Base-by-base conservation (phyloP, 2,888 invertebrate species). In the Caenorhabditis afra region DNA sequence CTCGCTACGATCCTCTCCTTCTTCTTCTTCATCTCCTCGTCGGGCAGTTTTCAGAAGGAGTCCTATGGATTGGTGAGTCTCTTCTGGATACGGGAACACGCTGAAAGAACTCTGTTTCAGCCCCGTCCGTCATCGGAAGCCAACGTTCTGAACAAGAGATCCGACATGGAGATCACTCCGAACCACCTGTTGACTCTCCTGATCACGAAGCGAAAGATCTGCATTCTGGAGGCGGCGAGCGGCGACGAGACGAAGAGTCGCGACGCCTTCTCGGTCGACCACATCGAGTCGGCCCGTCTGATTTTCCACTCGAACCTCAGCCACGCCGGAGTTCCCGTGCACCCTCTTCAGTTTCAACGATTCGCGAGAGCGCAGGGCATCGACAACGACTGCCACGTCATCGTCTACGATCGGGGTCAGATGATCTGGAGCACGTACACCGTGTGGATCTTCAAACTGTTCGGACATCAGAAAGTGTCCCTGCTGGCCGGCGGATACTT, bases 261-360 rank as follows among this genome's bases (percentile, higher is more conserved):
- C 35, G 81, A 73, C 3, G 53, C 67, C 0, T 86, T 75, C 55
- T 66, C 75, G 0, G 53, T 53, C 12, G 88, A 87, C 59, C 89
- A 89, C 77, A 83, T 89, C 39, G 86, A 89, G 49, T 80, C 82
- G 14, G 87, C 89, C 11, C 82, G 82, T 23, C 78, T 87, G 1
- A 81, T 89, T n/a, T 85, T 85, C 61, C 87, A 88, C 61, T 81
- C 86, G 11, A 88, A 87, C 52, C 74, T 89, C 20, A 85, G 85
- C 35, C 89, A 89, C 70, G 81, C 82, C 37, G 88, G 88, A 23
- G 88, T 89, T 29, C 89, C 89, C 29, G 89, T 89, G 5, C 89
- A 89, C 79, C 89, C 89, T 23, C 86, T 89, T 3, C 84, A 84
- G 52, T 86, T 86, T 53, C 85, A 85, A 61, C 44, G 85, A 45